A percentile compares a stretch with the other conserved stretches of the same genome.
These are phyloP conservation scores for Megalurothrips usitatus DNA, from an alignment of 2,888 invertebrate genomes.

Conservation along the genomic window DNA sequence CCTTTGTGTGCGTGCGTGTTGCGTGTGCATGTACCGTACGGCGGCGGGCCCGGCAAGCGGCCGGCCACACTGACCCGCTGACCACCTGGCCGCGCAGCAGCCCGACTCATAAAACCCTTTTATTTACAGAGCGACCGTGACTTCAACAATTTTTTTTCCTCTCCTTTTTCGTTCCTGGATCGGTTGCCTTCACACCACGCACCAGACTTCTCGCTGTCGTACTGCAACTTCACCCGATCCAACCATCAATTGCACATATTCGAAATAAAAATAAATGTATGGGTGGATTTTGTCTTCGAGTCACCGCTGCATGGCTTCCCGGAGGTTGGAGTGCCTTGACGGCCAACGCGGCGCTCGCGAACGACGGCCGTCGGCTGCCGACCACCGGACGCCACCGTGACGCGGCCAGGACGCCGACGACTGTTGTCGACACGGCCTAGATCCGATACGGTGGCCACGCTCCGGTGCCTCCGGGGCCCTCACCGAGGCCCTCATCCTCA, in stretches of 20 bases:
- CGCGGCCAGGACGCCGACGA: too few species aligned
- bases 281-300: not conserved
- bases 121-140: slow-evolving; percentile 4
- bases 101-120: slow-evolving; percentile 12
- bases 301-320: not conserved
- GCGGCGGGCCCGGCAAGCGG: not conserved
- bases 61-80: not conserved
- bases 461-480: too few species aligned
- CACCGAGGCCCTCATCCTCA: not conserved
- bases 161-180: too few species aligned
- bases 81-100: not conserved
- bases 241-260: not conserved
- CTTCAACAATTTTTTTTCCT: not conserved
- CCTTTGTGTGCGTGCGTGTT: not conserved
- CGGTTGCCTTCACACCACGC: not conserved
- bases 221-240: not conserved
- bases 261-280: not conserved
- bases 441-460: not conserved
- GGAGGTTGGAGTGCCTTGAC: too few species aligned
- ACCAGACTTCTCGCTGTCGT: too few species aligned
- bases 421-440: slow-evolving; percentile 1
- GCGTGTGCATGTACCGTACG: not conserved
- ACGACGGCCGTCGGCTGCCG: too few species aligned
- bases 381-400: not conserved
- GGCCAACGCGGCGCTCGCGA: too few species aligned